Conservation (phyloP, 2,113 vertebrate species). For the Nettapus auritus region DNA sequence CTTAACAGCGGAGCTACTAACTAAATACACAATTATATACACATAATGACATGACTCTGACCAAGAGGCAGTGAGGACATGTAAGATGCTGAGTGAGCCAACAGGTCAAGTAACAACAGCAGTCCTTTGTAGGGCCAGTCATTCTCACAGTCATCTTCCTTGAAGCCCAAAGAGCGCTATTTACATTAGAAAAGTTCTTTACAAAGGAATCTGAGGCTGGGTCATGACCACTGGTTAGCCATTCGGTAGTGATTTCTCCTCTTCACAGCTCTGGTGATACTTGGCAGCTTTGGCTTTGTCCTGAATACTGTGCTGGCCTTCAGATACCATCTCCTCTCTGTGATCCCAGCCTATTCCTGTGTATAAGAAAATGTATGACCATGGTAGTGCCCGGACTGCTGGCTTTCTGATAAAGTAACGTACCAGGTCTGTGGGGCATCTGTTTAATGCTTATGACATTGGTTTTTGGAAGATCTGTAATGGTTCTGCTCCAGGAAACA, state of each 20-base stretch:
- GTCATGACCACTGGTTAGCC: neutral
- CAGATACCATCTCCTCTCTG: neutral
- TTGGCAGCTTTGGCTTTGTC: neutral
- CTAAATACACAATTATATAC: slow-evolving; percentile 44
- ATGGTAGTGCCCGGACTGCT: neutral
- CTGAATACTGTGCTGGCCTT: neutral
- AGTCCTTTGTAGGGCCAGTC: neutral
- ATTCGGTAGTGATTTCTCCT: neutral
- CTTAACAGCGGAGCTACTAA: slow-evolving; percentile 6
- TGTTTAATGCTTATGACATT: neutral
- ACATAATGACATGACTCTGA: slow-evolving; percentile 40
- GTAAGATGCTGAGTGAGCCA: neutral
- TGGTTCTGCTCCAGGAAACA: neutral
- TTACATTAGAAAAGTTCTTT: slow-evolving; percentile 12
- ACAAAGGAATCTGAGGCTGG: neutral
- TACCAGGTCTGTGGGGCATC: neutral
- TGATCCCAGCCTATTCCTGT: neutral
- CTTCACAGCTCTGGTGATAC: neutral
- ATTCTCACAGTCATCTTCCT: neutral
- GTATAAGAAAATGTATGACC: neutral
- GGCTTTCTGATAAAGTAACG: neutral
- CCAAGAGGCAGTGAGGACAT: neutral
- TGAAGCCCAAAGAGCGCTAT: neutral
- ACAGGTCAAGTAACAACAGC: slow-evolving; percentile 34
- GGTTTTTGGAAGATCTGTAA: neutral